phyloP scores from a whole-genome alignment of 2,113 vertebrate genomes.

The Myotis yumanensis region DNA sequence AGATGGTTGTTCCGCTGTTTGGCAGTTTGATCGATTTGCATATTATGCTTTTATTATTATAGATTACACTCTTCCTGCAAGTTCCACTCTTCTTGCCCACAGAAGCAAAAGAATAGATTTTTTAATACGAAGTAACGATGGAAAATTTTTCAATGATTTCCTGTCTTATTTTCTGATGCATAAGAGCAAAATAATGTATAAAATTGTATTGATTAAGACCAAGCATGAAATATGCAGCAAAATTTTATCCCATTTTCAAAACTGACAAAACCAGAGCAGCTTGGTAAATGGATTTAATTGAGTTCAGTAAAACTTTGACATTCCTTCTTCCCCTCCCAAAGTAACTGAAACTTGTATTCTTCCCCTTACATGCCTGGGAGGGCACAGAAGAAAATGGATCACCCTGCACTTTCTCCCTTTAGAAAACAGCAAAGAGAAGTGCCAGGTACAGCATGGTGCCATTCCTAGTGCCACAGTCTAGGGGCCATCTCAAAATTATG shows the following conservation, averaged over 20 bases:
- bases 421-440: background rate
- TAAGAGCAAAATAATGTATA: conserved; percentile 40
- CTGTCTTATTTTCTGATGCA: conserved; percentile 49
- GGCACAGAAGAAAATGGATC: background rate
- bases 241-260: conserved; percentile 57
- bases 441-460: background rate
- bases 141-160: conserved; percentile 51
- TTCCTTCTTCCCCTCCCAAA: background rate
- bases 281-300: conserved; percentile 18
- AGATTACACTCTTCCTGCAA: background rate
- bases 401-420: background rate
- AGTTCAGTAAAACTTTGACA: background rate
- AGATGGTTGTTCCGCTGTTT: too few relatives aligned
- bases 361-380: background rate
- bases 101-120: conserved; percentile 26
- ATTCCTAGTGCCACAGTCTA: background rate
- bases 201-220: conserved; percentile 57
- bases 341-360: background rate
- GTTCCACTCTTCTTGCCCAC: background rate
- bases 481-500: background rate
- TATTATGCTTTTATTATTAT: too few relatives aligned
- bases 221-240: background rate
- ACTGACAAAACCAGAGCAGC: conserved; percentile 25
- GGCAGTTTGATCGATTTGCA: too few relatives aligned
- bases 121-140: conserved; percentile 25